phyloP scores from a whole-genome alignment of 2,888 invertebrate genomes.

The Cephus nigrinus region DNA sequence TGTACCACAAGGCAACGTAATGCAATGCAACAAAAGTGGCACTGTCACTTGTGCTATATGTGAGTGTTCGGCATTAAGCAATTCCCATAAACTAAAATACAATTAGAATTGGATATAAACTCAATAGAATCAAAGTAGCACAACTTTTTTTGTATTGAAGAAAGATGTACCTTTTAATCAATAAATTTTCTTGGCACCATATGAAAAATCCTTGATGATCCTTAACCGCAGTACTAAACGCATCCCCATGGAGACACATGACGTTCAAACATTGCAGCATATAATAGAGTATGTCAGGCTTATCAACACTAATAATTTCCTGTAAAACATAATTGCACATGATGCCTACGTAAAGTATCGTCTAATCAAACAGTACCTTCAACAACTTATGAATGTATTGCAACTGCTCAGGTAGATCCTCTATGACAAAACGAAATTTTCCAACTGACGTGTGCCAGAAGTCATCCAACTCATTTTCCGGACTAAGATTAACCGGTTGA shows the following conservation, averaged over 20 bases:
- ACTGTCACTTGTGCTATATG: conserved; percentile 94
- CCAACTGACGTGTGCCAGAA: conserved; percentile 96
- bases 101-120: neutral
- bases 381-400: conserved; percentile 93
- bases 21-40: conserved; percentile 93
- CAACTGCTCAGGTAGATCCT: conserved; percentile 89
- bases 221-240: conserved; percentile 85
- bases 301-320: conserved; percentile 84
- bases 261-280: conserved; percentile 92
- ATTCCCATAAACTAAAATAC: conserved; percentile 84
- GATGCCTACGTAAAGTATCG: neutral
- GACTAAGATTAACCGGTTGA: conserved; percentile 75
- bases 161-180: conserved; percentile 85
- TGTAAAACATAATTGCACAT: conserved; percentile 50
- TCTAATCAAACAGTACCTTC: conserved; percentile 69
- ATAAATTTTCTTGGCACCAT: conserved; percentile 94
- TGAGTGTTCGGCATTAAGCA: conserved; percentile 91
- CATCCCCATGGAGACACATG: conserved; percentile 92
- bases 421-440: conserved; percentile 90
- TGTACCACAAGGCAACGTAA: conserved; percentile 92
- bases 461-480: conserved; percentile 81
- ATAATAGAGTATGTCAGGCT: conserved; percentile 94
- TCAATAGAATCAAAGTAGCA: neutral
- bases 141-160: neutral
- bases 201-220: conserved; percentile 94